Percentiles rank a stretch among this genome's conserved stretches.
phyloP scores from a whole-genome alignment of 2,888 invertebrate species.

The Thecocarcelia acutangulata region DNA sequence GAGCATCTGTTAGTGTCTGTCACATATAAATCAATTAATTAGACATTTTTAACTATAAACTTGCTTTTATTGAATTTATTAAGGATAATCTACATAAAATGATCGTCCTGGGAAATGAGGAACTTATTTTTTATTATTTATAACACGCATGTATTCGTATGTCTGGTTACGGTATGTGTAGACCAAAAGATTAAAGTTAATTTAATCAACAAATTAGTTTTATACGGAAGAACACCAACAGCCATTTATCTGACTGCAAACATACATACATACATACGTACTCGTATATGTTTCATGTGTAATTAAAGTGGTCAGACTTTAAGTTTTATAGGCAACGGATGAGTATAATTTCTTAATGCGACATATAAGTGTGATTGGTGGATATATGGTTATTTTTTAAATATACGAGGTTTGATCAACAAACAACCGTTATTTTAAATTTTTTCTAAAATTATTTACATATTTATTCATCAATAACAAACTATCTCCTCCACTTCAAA shows the following conservation, averaged over 20 bases:
- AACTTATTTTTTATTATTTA: slow-evolving; percentile 5
- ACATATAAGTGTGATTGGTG: neutral
- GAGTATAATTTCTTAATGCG: neutral
- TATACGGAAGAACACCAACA: neutral
- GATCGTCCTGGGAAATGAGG: slow-evolving; percentile 49
- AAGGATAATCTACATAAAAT: slow-evolving; percentile 63
- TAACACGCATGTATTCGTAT: neutral
- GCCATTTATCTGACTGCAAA: neutral
- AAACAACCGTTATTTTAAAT: too few relatives aligned
- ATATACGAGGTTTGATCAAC: too few relatives aligned
- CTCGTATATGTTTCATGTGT: slow-evolving; percentile 8
- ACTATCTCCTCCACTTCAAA: too few relatives aligned
- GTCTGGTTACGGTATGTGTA: neutral
- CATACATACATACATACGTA: neutral
- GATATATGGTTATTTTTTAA: neutral
- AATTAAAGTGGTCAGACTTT: neutral
- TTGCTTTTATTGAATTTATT: slow-evolving; percentile 61
- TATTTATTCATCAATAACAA: too few relatives aligned
- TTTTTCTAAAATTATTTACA: too few relatives aligned
- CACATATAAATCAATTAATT: slow-evolving; percentile 68
- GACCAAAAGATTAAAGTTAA: slow-evolving; percentile 34
- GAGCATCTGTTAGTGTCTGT: slow-evolving; percentile 59
- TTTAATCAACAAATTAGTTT: slow-evolving; percentile 53
- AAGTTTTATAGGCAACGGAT: neutral
- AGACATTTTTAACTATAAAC: slow-evolving; percentile 62